A percentile compares a stretch with the other conserved stretches of the same genome.
Evolutionary conservation across 2,797 vertebrate species (phyloP).

Genomic region (Thalassophryne amazonica): DNA sequence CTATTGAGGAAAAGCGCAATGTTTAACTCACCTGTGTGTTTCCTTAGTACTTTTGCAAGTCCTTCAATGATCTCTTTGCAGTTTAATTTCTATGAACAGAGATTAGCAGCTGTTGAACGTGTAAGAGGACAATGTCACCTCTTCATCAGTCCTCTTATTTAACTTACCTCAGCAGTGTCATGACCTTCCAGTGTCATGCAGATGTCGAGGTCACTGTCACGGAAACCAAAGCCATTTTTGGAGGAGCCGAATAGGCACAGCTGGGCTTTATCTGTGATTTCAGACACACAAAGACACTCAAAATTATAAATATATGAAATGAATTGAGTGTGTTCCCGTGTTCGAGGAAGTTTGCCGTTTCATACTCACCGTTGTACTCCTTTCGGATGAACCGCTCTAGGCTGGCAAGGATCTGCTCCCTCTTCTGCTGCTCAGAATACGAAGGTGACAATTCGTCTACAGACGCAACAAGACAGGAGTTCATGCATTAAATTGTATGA

Average conservation of each 20-base stretch:
- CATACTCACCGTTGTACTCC: conserved; percentile 89
- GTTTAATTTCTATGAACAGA: conserved; percentile 87
- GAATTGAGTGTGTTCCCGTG: too few species aligned
- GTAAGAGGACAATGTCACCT: too few species aligned
- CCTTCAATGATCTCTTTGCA: conserved; percentile 99
- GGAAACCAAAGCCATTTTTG: conserved; percentile 98
- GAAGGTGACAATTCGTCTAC: conserved; percentile 90
- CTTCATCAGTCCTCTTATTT: too few species aligned
- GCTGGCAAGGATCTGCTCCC: conserved; percentile 91
- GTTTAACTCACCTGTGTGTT: conserved; percentile 84
- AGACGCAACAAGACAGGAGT: conserved; percentile 7
- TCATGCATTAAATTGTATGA: too few species aligned
- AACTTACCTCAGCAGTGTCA: conserved; percentile 90
- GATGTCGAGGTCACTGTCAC: conserved; percentile 97
- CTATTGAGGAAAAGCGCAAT: not conserved
- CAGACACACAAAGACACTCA: not conserved
- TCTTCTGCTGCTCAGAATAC: conserved; percentile 89
- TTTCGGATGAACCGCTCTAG: conserved; percentile 96
- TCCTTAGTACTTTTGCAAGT: conserved; percentile 95
- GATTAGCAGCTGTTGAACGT: not conserved
- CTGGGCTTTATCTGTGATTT: conserved; percentile 87
- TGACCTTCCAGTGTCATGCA: conserved; percentile 99
- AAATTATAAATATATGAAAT: not conserved
- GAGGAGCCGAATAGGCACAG: conserved; percentile 97
- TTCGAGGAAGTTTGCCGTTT: not conserved